A percentile compares a stretch with the other conserved stretches of the same genome.
Conservation (phyloP, 1,140 invertebrate genomes). For the Rhynchophorus ferrugineus region DNA sequence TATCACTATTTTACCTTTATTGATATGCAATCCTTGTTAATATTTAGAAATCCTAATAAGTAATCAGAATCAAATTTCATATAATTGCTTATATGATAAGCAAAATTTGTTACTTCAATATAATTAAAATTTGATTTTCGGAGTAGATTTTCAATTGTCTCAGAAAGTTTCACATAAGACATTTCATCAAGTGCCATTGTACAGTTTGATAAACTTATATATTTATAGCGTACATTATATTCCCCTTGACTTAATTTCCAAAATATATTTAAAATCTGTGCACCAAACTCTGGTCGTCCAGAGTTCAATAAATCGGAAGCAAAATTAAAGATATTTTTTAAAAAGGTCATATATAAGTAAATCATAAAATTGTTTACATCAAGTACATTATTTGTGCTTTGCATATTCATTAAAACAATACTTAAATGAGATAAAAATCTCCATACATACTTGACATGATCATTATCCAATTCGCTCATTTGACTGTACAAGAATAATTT, state of each 20-base stretch:
- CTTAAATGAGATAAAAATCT: background rate
- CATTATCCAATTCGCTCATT: background rate
- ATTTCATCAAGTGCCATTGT: too few species aligned
- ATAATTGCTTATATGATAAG: background rate
- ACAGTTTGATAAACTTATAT: constrained; percentile 1
- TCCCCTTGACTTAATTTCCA: background rate
- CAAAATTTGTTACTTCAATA: background rate
- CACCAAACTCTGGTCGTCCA: background rate
- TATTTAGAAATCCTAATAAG: too few species aligned
- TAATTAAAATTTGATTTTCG: too few species aligned
- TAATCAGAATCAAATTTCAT: too few species aligned
- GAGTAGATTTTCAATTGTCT: too few species aligned
- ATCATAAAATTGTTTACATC: too few species aligned
- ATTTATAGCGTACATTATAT: constrained; percentile 15
- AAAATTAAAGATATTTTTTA: background rate
- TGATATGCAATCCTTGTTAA: too few species aligned
- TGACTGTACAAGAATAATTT: constrained; percentile 9
- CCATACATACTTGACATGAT: background rate
- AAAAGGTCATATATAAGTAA: too few species aligned
- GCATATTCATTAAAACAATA: background rate
- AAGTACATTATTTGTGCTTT: too few species aligned
- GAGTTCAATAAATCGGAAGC: background rate
- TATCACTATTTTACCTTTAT: constrained; percentile 1
- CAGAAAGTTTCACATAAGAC: too few species aligned
- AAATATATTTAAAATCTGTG: background rate